Evolutionary conservation across 2,797 vertebrate species (phyloP).

Genomic region (Parauchenoglanis ngamensis): DNA sequence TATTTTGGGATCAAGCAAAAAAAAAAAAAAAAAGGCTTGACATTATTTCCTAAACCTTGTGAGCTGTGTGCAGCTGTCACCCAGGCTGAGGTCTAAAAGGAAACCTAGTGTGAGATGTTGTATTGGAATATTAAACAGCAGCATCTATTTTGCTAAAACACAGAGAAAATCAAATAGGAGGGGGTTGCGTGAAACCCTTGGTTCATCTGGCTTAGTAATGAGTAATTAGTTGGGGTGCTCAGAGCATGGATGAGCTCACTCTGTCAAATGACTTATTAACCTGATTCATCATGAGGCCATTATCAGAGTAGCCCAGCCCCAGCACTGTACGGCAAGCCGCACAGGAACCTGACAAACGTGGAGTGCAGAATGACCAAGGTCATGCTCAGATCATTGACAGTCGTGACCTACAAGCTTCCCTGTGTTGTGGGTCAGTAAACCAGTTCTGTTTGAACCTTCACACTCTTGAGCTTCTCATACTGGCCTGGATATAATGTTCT

Average conservation of each 20-base stretch:
- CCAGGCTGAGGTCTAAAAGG: constrained; percentile 37
- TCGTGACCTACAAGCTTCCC: constrained; percentile 66
- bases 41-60: constrained; percentile 48
- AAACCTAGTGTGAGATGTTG: neutral
- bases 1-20: constrained; percentile 54
- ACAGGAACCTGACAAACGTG: constrained; percentile 67
- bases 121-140: constrained; percentile 22
- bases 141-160: neutral
- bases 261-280: constrained; percentile 66
- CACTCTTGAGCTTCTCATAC: neutral
- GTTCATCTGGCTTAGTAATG: constrained; percentile 66
- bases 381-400: constrained; percentile 59
- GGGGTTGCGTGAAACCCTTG: constrained; percentile 33
- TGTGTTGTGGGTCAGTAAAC: constrained; percentile 65
- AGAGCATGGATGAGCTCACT: constrained; percentile 64
- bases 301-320: constrained; percentile 59
- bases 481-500: neutral
- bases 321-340: constrained; percentile 56
- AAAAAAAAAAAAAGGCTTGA: constrained; percentile 37
- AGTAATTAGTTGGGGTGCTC: constrained; percentile 49
- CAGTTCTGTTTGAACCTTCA: constrained; percentile 27
- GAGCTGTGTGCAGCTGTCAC: constrained; percentile 48
- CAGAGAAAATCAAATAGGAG: neutral
- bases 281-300: constrained; percentile 66
- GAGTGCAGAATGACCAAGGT: constrained; percentile 65